Evolutionary conservation across 1,140 invertebrate species (phyloP).

Genomic region (Caenorhabditis elegans): DNA sequence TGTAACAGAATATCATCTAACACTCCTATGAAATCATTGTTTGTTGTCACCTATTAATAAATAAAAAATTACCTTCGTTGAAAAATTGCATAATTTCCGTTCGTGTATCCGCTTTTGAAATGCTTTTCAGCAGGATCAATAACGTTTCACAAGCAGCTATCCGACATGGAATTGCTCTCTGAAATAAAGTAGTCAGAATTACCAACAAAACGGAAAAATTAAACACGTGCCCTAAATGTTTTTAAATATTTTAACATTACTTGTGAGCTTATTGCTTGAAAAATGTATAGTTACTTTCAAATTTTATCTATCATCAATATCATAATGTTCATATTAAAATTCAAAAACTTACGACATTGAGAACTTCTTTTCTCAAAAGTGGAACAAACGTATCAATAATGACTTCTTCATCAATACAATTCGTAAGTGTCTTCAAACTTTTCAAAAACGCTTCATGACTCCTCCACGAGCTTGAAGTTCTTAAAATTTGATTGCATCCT

Average conservation of each 20-base stretch:
- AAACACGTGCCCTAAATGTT: no score
- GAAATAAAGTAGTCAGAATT: no score
- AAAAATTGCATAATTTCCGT: constrained; percentile 66
- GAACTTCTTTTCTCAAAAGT: constrained; percentile 60
- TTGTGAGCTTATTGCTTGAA: no score
- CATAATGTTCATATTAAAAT: no score
- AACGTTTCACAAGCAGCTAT: constrained; percentile 67
- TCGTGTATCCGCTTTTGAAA: constrained; percentile 66
- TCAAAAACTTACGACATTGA: constrained; percentile 43
- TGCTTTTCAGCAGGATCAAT: constrained; percentile 66
- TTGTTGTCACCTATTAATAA: no score
- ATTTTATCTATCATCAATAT: no score
- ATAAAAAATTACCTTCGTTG: constrained; percentile 67
- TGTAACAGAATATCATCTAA: no score
- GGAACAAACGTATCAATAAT: constrained; percentile 57
- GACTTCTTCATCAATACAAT: constrained; percentile 48
- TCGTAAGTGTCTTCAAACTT: constrained; percentile 50
- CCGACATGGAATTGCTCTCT: constrained; percentile 69
- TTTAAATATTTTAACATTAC: no score
- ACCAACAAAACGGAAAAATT: no score
- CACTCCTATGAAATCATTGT: no score
- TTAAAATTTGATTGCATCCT: constrained; percentile 59
- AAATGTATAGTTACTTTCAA: no score
- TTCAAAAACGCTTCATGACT: constrained; percentile 60
- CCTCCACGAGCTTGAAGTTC: constrained; percentile 61